Base-by-base conservation (phyloP, 2,113 vertebrate genomes). In the Chlorodrepanis virens region DNA sequence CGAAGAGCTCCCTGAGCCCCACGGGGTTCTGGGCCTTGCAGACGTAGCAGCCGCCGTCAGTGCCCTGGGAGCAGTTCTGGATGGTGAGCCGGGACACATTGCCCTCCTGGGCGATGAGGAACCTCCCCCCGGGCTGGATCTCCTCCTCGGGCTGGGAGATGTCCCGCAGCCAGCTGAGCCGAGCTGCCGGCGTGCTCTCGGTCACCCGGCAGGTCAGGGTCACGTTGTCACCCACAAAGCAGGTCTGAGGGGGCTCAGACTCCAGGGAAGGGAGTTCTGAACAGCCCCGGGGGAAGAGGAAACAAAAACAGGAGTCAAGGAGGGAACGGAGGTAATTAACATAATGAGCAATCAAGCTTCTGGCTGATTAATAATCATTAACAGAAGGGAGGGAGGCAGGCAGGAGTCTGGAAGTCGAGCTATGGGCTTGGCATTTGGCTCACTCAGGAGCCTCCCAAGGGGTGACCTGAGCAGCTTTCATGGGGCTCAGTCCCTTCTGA, bases 11-110 rank as follows among this genome's bases (percentile, higher is more conserved):
- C 44, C 70, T 89, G 60, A 97, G 86, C 18, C 96, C 97, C 20
- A 99, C 83, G 0, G 96, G 97, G 96, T 99, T 99, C 97, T 99
- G 98, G 4, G 99, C 99, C 94, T 97, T 98, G 98, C 99, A 99
- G 96, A 98, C 78, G 7, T 99, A 99, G 74, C 97, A 88, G 47
- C 98, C 99, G 3, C 98, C 96, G 0, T 99, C 99, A 0, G 71
- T 83, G 21, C 87, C 97, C 85, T 97, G 97, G 93, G 98, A 98
- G 94, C 99, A 95, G 96, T 99, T 99, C 75, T 6, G 56, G 84
- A 99, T 99, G 64, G 98, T 98, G 83, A 99, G 98, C 14, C 31
- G 97, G 60, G 98, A 96, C 52, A 40, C 47, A 8, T 96, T 97
- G 14, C 96, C 98, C 1, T 97, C 74, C 67, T 97, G 96, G 10